phyloP scores from a whole-genome alignment of 2,113 vertebrate species.

The Anser brachyrhynchus region DNA sequence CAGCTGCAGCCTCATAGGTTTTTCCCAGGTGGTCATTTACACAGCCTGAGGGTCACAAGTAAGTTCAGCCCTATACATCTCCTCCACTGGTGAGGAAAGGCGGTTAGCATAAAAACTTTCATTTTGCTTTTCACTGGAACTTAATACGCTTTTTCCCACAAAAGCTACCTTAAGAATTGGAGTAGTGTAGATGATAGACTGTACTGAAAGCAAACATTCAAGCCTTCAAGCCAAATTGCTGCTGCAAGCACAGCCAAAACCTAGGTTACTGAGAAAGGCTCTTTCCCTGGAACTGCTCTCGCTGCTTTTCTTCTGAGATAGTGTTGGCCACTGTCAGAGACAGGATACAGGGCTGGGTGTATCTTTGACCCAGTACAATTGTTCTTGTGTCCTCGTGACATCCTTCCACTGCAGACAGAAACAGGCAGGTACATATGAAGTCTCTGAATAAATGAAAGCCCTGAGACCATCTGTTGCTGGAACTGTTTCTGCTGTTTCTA shows the following conservation, averaged over 20 bases:
- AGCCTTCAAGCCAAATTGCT: background rate
- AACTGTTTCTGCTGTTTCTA: background rate
- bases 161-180: background rate
- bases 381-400: background rate
- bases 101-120: background rate
- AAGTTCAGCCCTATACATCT: background rate
- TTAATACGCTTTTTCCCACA: background rate
- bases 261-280: background rate
- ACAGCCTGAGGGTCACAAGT: background rate
- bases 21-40: background rate
- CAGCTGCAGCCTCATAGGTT: background rate
- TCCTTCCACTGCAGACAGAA: background rate
- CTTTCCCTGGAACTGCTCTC: background rate
- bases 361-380: background rate
- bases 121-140: background rate
- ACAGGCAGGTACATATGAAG: background rate
- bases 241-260: background rate
- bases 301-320: background rate
- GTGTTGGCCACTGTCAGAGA: background rate
- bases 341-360: background rate
- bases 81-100: background rate
- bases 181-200: background rate
- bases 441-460: background rate
- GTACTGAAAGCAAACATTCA: background rate
- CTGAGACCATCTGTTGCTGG: constrained; percentile 11